Evolutionary conservation across 2,113 vertebrate genomes (phyloP), one percentile per base, ranked within the genome.

Genomic region (Todiramphus saurophagus): DNA sequence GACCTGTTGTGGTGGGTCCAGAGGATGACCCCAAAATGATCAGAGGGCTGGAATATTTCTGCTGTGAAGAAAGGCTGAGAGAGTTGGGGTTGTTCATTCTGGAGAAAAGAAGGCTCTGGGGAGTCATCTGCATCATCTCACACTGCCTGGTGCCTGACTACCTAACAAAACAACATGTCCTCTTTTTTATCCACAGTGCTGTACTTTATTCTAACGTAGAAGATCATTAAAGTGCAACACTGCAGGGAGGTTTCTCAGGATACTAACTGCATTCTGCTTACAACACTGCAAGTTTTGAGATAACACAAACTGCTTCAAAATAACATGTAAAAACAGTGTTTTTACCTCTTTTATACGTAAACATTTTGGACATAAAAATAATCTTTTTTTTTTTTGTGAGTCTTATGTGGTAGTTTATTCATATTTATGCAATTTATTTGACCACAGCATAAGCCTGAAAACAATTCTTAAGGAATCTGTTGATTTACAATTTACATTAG

Each of bases 121-220:
- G 44, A 81, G 31, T 10, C 30, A 31, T 58, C 51, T 14, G 60
- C 72, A 90, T 13, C 35, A 59, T 31, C 63, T 90, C 58, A 53
- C 41, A 63, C 30, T 78, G n/a, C 24, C 55, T 62, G 46, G 56
- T 0, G 0, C 4, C 33, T 35, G 28, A 64, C 35, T 39, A 44
- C 13, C 30, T 69, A 83, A 56, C 3, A 59, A 33, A 82, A 39
- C 12, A 64, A 6, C 30, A 67, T 23, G 37, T 23, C 48, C 6
- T 70, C 41, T 70, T 51, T 63, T n/a, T 53, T 44, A 43, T 35
- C 84, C 13, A 16, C 30, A 10, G 7, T 70, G 35, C 44, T 78
- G 15, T 39, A 24, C 16, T 56, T 74, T 50, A 31, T 74, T 86
- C 27, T 66, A 82, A 44, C 5, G 16, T 7, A 53, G 3, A 41